Evolutionary conservation across 2,113 vertebrate species (phyloP).

Genomic region (Rhipidura dahli): DNA sequence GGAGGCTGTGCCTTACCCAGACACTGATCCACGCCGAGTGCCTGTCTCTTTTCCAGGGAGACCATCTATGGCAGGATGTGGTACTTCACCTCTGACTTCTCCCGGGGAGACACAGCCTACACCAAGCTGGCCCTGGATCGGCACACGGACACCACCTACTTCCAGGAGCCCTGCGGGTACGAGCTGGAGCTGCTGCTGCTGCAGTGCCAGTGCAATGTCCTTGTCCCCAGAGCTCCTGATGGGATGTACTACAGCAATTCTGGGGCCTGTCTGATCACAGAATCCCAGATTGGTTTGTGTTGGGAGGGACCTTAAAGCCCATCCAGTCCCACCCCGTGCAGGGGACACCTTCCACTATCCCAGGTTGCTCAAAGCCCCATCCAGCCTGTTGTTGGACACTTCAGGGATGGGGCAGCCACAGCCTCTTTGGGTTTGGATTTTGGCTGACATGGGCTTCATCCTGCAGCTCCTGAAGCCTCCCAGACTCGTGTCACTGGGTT

Average conservation of each 20-base stretch:
- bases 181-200: neutral
- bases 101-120: constrained; percentile 89
- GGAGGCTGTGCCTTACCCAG: neutral
- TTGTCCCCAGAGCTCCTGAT: neutral
- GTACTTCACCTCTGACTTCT: constrained; percentile 90
- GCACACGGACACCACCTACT: constrained; percentile 92
- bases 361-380: neutral
- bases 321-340: neutral
- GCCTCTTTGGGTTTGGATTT: neutral
- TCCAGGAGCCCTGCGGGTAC: constrained; percentile 93
- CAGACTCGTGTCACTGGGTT: fast-evolving
- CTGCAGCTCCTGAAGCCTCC: neutral
- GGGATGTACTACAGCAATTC: neutral
- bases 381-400: neutral
- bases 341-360: neutral
- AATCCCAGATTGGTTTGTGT: neutral
- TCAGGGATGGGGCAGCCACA: neutral
- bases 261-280: neutral
- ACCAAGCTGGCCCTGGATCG: constrained; percentile 88
- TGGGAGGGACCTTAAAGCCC: neutral
- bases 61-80: constrained; percentile 92
- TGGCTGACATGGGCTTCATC: neutral
- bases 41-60: constrained; percentile 73
- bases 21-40: fast-evolving
- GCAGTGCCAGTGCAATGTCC: neutral